Evolutionary conservation across 2,113 vertebrate species (phyloP).

Genomic region (Chrysochloris asiatica): DNA sequence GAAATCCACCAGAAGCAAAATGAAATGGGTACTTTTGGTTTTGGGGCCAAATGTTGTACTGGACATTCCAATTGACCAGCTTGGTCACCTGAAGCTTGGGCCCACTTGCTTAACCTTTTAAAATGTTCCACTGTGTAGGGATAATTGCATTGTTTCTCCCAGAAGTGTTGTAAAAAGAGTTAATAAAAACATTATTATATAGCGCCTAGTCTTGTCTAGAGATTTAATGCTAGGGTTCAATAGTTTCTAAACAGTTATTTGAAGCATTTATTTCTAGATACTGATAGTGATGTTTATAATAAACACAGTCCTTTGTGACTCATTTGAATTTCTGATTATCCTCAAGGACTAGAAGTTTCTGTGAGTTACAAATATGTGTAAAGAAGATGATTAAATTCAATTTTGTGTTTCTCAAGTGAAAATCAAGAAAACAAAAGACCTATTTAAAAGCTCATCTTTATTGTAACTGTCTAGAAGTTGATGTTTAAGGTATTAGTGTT

Average conservation of each 20-base stretch:
- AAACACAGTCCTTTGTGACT: neutral
- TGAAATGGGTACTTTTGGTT: neutral
- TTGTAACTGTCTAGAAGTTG: neutral
- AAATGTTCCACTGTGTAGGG: slow-evolving; percentile 9
- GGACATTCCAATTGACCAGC: neutral
- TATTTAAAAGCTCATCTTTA: neutral
- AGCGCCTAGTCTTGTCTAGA: neutral
- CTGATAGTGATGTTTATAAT: neutral
- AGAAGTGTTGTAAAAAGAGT: neutral
- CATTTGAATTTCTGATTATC: slow-evolving; percentile 16
- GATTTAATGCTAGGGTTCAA: neutral
- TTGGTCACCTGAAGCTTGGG: neutral
- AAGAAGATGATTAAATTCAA: neutral
- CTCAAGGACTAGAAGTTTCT: neutral
- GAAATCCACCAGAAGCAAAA: neutral
- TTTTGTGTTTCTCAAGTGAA: neutral
- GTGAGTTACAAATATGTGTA: neutral
- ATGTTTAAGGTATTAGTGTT: neutral
- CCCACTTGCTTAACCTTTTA: neutral
- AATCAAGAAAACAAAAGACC: neutral
- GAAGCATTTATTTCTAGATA: slow-evolving; percentile 16
- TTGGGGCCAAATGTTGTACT: neutral
- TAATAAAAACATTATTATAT: neutral
- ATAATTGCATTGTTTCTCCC: slow-evolving; percentile 9
- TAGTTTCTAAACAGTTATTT: neutral